These are phyloP conservation scores for Prionailurus bengalensis DNA, from an alignment of 2,113 vertebrate species.

Conservation along the genomic window DNA sequence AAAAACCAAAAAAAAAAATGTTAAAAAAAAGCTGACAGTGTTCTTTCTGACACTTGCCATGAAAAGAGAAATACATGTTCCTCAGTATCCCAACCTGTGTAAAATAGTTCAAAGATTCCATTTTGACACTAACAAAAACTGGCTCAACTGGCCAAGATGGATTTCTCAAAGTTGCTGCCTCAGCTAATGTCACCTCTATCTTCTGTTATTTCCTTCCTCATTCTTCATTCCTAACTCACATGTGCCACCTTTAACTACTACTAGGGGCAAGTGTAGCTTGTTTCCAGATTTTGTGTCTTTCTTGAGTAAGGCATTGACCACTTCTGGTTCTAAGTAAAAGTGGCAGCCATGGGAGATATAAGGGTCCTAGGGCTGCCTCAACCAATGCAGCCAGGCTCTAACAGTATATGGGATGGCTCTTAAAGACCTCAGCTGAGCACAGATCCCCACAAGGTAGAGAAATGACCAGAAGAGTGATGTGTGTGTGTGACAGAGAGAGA, in stretches of 20 bases:
- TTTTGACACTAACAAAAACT: conserved; percentile 12
- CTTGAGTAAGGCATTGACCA: conserved; percentile 75
- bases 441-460: conserved; percentile 62
- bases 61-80: conserved; percentile 39
- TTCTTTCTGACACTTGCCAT: background rate
- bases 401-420: conserved; percentile 74
- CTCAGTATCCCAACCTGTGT: background rate
- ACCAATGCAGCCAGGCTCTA: conserved; percentile 68
- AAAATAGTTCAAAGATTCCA: conserved; percentile 4
- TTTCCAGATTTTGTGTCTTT: conserved; percentile 81
- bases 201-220: background rate
- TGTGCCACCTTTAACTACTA: conserved; percentile 75
- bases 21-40: conserved; percentile 27
- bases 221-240: conserved; percentile 25
- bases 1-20: background rate
- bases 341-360: conserved; percentile 59
- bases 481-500: background rate
- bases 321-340: conserved; percentile 78
- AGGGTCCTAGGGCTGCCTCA: conserved; percentile 39
- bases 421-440: conserved; percentile 74
- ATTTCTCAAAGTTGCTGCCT: conserved; percentile 1
- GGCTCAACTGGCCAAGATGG: background rate
- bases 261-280: conserved; percentile 76
- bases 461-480: background rate
- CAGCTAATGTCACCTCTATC: background rate